A percentile compares a stretch with the other conserved stretches of the same genome.
Conservation (phyloP, 1,140 invertebrate genomes). For the Papilio aristodemus region DNA sequence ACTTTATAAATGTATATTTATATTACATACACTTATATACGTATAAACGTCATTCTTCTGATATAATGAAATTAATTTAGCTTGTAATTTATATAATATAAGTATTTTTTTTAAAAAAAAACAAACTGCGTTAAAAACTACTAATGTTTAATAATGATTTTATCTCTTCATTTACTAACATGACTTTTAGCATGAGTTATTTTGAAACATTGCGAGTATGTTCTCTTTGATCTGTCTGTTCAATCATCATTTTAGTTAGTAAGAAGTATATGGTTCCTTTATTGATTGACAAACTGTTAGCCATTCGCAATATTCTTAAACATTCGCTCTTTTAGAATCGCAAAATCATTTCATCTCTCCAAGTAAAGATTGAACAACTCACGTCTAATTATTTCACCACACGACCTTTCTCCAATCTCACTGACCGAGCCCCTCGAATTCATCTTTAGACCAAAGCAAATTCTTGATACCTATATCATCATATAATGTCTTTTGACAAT, state of each 20-base stretch:
- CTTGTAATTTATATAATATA: background rate
- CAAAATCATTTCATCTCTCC: background rate
- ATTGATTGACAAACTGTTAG: background rate
- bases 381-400: background rate
- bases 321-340: slow-evolving; percentile 17
- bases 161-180: background rate
- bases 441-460: background rate
- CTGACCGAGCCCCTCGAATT: background rate
- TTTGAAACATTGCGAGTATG: background rate
- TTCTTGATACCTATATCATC: background rate
- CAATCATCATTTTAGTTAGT: slow-evolving; percentile 1
- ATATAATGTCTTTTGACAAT: background rate
- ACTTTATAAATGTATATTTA: too few species aligned
- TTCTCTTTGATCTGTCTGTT: background rate
- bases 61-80: background rate
- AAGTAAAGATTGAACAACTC: background rate
- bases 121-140: background rate
- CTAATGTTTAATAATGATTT: background rate
- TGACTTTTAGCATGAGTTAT: background rate
- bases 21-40: too few species aligned
- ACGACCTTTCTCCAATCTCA: background rate
- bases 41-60: background rate
- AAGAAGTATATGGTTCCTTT: background rate
- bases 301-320: background rate
- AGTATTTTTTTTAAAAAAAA: background rate